Evolutionary conservation across 2,797 vertebrate genomes (phyloP), one percentile per base, ranked within the genome.

Genomic region (Meda fulgida): DNA sequence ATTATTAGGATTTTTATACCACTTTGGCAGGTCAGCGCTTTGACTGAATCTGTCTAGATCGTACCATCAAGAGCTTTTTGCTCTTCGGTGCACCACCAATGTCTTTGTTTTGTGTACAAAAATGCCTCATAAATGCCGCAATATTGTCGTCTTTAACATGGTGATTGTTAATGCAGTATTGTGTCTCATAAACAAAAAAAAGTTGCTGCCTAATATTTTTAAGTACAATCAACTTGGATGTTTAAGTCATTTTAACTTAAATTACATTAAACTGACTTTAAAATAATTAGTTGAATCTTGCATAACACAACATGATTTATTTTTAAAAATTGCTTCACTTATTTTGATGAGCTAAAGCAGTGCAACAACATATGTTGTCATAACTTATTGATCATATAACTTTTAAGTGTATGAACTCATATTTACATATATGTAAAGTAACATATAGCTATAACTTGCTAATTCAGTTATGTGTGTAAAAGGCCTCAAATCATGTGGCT

Each of bases 121-220:
- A 91, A 94, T 93, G 90, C 92, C 93, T 93, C 91, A 87, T 93
- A 88, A 92, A 92, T 92, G 91, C 92, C n/a, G 1, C 40, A 0
- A 23, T 10, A 13, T 51, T 55, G 2, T 65, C 9, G 46, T 67
- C 6, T 8, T 89, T n/a, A 9, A 5, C 48, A 38, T n/a, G 19
- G 19, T 31, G n/a, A 18, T 73, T 38, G n/a, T n/a, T n/a, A n/a
- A n/a, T n/a, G n/a, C n/a, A n/a, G 21, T 23, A 16, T 63, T n/a
- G n/a, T 29, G 10, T 63, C 58, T 29, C n/a, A 16, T 48, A 16
- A 48, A 13, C 43, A 11, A 43, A 43, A 4, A 43, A 43, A 43
- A 43, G 3, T 46, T 46, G 43, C 43, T 46, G 3, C 43, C 43
- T 46, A 13, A 13, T 13, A 46, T 46, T 40, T 40, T 11, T 14